Conservation (phyloP, 2,113 vertebrate genomes). For the Marmota monax region DNA sequence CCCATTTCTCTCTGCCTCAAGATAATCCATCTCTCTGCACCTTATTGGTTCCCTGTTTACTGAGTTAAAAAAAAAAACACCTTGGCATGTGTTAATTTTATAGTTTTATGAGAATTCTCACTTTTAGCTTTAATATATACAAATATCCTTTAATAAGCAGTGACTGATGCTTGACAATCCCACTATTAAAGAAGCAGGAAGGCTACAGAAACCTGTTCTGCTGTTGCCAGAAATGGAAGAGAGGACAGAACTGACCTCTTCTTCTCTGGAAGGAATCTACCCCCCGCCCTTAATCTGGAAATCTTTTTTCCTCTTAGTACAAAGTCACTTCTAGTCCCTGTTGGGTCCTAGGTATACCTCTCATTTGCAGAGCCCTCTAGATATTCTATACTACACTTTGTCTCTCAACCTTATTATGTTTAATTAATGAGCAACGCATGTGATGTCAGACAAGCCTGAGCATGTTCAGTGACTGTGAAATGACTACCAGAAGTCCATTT, state of each 20-base stretch:
- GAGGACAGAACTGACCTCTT: neutral
- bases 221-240: neutral
- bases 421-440: neutral
- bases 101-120: neutral
- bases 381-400: neutral
- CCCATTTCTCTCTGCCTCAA: too few relatives aligned
- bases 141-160: neutral
- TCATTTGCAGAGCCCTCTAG: neutral
- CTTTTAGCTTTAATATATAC: neutral
- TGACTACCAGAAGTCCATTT: neutral
- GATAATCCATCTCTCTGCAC: neutral
- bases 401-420: neutral
- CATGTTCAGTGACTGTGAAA: neutral
- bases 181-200: neutral
- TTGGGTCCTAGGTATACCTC: neutral
- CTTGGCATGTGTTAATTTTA: neutral
- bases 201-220: neutral
- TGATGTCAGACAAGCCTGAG: neutral
- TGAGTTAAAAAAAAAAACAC: neutral
- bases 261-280: neutral
- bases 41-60: neutral
- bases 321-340: neutral
- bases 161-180: neutral
- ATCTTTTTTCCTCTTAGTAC: neutral
- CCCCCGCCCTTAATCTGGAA: neutral